These are phyloP conservation scores for Geothlypis trichas DNA, from an alignment of 2,113 vertebrate species.

Conservation along the genomic window DNA sequence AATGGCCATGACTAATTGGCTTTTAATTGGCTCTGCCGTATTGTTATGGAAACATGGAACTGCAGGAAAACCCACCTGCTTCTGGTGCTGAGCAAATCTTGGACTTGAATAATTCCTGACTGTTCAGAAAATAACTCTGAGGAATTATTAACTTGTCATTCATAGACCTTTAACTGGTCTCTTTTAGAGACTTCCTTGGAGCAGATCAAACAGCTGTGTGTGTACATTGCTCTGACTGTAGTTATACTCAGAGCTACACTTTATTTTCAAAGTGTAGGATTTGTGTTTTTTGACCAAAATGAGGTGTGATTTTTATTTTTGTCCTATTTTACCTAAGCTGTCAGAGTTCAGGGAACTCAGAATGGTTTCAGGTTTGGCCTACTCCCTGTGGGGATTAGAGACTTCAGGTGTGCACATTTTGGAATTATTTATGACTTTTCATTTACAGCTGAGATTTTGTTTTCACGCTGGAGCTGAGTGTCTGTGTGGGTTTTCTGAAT, in stretches of 20 bases:
- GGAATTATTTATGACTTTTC: background rate
- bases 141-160: background rate
- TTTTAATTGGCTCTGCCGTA: constrained; percentile 72
- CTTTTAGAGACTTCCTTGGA: background rate
- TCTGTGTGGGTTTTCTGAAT: background rate
- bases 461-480: background rate
- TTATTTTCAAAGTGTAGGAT: background rate
- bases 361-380: background rate
- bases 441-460: background rate
- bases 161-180: background rate
- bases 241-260: background rate
- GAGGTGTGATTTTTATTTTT: background rate
- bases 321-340: background rate
- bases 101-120: background rate
- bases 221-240: background rate
- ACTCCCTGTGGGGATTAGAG: background rate
- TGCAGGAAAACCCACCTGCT: background rate
- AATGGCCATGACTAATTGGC: constrained; percentile 73
- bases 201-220: background rate
- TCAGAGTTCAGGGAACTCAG: background rate
- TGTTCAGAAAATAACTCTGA: background rate
- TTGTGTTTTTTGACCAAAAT: background rate
- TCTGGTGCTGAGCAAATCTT: background rate
- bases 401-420: background rate
- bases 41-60: background rate